Base-by-base conservation (phyloP, 2,113 vertebrate species). In the Macroglossus sobrinus region DNA sequence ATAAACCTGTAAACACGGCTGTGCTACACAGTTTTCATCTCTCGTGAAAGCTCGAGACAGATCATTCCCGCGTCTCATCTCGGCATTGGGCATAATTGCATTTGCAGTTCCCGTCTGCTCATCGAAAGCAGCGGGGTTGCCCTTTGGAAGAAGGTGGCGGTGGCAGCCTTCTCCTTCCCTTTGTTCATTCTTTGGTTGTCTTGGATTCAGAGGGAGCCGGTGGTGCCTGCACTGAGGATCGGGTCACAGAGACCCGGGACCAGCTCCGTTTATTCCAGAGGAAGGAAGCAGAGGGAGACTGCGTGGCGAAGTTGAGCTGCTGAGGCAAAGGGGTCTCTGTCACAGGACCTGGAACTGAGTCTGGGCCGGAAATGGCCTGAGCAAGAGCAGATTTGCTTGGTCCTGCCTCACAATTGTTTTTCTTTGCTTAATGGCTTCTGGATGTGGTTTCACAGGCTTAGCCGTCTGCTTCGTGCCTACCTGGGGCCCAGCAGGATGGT, bases 31-130 rank as follows among this genome's bases (percentile, higher is more conserved):
- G 19, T 89, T 92, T 59, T 64, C 69, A 81, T 93, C 75, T 93
- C 94, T 84, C n/a, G 15, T 92, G 59, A 72, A 89, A 93, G 80
- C 87, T 69, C 16, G 16, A 55, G 84, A 95, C 86, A 84, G 88
- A 72, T 64, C 79, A 40, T 79, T 82, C 57, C 21, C 47, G 79
- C 82, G n/a, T 93, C 93, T 96, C 71, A 90, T 95, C 87, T 88
- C 55, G 43, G 75, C 35, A 19, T 84, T 38, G 89, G 90, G 85
- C 76, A 59, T 81, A 64, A 84, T 95, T 66, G 53, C n/a, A 72
- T 64, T 69, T 89, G 13, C 80, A 47, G 66, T 90, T 95, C 81
- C 94, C 38, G 50, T 53, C 84, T 76, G 88, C 80, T 88, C 75
- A 21, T 66, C 78, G 24, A 15, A 89, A 79, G 74, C 55, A 93